Evolutionary conservation across 2,113 vertebrate species (phyloP).

Genomic region (Passerina amoena): DNA sequence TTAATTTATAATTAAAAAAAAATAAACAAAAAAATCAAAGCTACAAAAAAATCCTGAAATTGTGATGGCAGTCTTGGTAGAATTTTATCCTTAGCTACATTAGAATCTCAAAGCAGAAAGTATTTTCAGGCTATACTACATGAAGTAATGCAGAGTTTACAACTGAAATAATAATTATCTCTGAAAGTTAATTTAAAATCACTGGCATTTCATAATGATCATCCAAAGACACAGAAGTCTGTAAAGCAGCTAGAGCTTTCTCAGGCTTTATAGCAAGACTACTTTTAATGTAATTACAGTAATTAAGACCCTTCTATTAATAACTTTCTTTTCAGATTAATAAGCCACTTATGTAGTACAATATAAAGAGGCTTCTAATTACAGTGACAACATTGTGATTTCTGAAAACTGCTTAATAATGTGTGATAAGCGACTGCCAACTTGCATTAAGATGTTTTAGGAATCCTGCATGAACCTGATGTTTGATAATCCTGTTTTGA

Average conservation of each 20-base stretch:
- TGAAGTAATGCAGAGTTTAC: not conserved
- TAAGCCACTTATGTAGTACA: slow-evolving; percentile 19
- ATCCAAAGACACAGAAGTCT: not conserved
- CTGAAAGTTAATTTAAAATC: slow-evolving; percentile 38
- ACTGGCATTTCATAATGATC: not conserved
- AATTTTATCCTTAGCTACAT: not conserved
- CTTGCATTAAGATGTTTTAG: slow-evolving; percentile 41
- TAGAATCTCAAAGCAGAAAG: slow-evolving; percentile 10
- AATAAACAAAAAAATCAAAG: no score
- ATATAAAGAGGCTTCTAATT: slow-evolving; percentile 49
- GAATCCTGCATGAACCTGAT: slow-evolving; percentile 12
- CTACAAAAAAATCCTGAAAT: not conserved
- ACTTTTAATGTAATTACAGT: slow-evolving; percentile 42
- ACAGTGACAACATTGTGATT: slow-evolving; percentile 42
- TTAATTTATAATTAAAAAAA: not conserved
- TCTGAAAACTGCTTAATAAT: slow-evolving; percentile 45
- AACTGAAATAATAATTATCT: not conserved
- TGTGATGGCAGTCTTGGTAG: not conserved
- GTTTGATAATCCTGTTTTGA: slow-evolving; percentile 45
- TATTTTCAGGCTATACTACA: not conserved
- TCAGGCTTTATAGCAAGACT: not conserved
- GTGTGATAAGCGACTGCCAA: slow-evolving; percentile 13
- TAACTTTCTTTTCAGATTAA: slow-evolving; percentile 47
- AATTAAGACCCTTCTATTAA: slow-evolving; percentile 47
- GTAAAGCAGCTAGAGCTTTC: not conserved